Base-by-base conservation (phyloP, 2,113 vertebrate species). In the Lipotes vexillifer region DNA sequence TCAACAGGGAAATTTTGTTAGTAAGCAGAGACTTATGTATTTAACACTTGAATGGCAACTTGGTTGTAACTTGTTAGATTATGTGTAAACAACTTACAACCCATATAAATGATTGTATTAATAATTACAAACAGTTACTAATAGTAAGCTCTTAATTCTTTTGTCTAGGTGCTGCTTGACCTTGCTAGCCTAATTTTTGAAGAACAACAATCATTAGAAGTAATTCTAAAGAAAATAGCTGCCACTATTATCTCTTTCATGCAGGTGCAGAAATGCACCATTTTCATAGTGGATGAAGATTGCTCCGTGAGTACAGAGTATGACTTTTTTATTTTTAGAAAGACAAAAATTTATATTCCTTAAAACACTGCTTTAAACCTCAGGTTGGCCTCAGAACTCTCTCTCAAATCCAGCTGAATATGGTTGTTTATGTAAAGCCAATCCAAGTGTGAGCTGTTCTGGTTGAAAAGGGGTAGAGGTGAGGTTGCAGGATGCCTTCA, bases 231-330 rank as follows among this genome's bases (percentile, higher is more conserved):
- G 98, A 99, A 99, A 98, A 99, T 99, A 41, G 99, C 99, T 41
- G 99, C 99, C 88, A 99, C 99, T 13, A 99, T 99, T 97, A 98
- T 99, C 97, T 99, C 99, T 68, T 99, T 99, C 98, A 99, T 99
- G 99, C 99, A 99, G 97, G 99, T 99, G 83, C 99, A 99, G 98
- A 99, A 99, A 57, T 99, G 99, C 91, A 99, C 99, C 1, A 99
- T 99, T 95, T 99, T 99, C 98, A 99, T 99, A 31, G 99, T 99
- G 87, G 99, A 99, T 59, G 99, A 99, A 82, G 99, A 99, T 82
- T 98, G 99, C 63, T 98, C 99, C 49, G 99, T 99, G 97, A 99
- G 99, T 99, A 94, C 65, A 12, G 74, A 90, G 27, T 20, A 17
- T 69, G 49, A 29, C 52, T 87, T 72, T 10, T 55, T 87, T 63